Evolutionary conservation across 2,113 vertebrate genomes (phyloP).

Genomic region (Pseudopodoces humilis): DNA sequence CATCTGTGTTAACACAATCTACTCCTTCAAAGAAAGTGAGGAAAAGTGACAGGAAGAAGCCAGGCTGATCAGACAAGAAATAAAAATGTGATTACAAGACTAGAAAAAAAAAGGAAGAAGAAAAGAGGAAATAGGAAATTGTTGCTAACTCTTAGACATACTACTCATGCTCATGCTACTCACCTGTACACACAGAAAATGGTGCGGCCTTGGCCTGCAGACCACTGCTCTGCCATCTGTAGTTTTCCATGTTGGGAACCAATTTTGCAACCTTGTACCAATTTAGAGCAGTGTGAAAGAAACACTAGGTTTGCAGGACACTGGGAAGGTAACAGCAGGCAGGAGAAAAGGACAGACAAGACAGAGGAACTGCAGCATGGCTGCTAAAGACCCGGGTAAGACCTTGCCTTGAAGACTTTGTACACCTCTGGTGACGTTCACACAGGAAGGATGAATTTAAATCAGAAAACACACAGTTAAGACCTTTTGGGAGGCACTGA

Average conservation of each 20-base stretch:
- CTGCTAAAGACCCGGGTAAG: not conserved
- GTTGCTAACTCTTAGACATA: not conserved
- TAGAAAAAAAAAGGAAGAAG: not conserved
- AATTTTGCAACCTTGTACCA: not conserved
- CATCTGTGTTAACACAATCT: not conserved
- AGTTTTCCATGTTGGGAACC: not conserved
- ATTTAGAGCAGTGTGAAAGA: not conserved
- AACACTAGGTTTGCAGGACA: not conserved
- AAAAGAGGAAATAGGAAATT: not conserved
- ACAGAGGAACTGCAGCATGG: not conserved
- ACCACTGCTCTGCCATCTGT: not conserved
- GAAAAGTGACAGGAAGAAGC: not conserved
- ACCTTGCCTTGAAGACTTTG: not conserved
- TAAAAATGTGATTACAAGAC: not conserved
- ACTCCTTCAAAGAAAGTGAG: not conserved
- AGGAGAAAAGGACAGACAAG: not conserved
- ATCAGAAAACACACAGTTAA: not conserved
- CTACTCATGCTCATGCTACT: not conserved
- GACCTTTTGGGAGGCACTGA: not conserved
- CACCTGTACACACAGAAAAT: accelerated
- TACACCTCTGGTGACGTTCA: not conserved
- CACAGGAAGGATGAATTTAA: not conserved
- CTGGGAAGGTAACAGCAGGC: not conserved
- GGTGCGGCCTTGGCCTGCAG: not conserved
- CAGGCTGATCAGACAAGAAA: not conserved